phyloP scores from a whole-genome alignment of 2,113 vertebrate species.

The Pygoscelis adeliae region DNA sequence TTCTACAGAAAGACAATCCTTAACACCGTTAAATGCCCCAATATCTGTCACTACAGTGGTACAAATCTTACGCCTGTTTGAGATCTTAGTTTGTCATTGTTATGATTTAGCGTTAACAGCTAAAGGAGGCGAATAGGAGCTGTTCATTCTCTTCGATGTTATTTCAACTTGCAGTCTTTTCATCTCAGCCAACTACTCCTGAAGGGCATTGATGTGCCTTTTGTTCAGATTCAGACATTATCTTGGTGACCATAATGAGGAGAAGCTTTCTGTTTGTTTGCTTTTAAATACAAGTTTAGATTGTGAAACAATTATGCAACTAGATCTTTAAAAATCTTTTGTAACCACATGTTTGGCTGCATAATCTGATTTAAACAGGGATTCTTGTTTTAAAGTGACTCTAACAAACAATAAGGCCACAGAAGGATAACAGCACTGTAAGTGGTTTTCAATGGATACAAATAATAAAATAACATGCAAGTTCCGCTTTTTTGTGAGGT shows the following conservation, averaged over 20 bases:
- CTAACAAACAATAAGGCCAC: not conserved
- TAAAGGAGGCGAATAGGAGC: not conserved
- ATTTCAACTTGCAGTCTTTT: not conserved
- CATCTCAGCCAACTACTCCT: not conserved
- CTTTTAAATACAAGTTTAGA: constrained; percentile 15
- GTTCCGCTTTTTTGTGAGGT: not conserved
- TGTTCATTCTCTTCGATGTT: not conserved
- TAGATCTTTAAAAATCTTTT: not conserved
- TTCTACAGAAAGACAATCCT: not conserved
- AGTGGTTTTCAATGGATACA: not conserved
- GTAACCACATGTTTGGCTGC: not conserved
- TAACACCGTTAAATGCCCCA: not conserved
- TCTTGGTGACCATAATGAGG: not conserved
- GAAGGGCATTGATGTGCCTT: not conserved
- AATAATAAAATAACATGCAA: not conserved
- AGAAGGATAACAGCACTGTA: not conserved
- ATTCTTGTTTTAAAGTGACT: constrained; percentile 15
- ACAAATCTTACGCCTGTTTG: not conserved
- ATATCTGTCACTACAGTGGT: not conserved
- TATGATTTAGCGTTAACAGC: not conserved
- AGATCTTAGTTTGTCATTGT: not conserved
- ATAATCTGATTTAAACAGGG: constrained; percentile 11
- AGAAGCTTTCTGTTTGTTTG: constrained; percentile 1
- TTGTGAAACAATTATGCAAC: constrained; percentile 13
- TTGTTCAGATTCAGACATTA: not conserved